These are phyloP conservation scores for Albula glossodonta DNA, from an alignment of 2,113 vertebrate species.

Conservation along the genomic window DNA sequence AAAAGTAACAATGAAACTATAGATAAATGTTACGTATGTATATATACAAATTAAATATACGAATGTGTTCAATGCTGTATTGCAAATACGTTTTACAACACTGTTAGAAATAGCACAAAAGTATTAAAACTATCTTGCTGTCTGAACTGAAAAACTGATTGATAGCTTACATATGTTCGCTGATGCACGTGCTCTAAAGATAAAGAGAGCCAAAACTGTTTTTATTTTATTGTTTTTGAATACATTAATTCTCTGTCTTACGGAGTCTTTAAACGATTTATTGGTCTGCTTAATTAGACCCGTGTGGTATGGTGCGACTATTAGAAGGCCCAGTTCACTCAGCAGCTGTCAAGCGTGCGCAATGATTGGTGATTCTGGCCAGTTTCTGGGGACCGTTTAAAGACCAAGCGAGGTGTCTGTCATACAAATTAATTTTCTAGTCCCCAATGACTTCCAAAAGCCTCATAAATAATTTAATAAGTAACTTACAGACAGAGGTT, in stretches of 20 bases:
- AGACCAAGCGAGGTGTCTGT: slow-evolving; percentile 75
- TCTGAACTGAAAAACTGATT: neutral
- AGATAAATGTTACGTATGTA: neutral
- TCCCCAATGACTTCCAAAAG: slow-evolving; percentile 66
- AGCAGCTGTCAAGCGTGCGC: slow-evolving; percentile 68
- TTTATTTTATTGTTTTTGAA: neutral
- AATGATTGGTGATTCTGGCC: slow-evolving; percentile 83
- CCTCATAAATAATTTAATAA: slow-evolving; percentile 80
- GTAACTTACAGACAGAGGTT: slow-evolving; percentile 55
- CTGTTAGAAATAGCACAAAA: neutral
- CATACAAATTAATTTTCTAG: slow-evolving; percentile 90
- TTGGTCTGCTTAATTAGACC: neutral
- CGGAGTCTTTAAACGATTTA: neutral
- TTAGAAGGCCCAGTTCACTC: neutral
- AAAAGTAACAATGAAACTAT: neutral
- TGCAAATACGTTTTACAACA: too few species aligned
- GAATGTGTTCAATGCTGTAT: too few species aligned
- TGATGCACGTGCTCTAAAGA: neutral
- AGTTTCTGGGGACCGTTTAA: slow-evolving; percentile 86
- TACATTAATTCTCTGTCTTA: too few species aligned
- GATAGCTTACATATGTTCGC: neutral
- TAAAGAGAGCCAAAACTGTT: neutral
- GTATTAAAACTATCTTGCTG: neutral
- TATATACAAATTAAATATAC: neutral
- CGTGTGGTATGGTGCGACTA: slow-evolving; percentile 52